Evolutionary conservation across 2,888 invertebrate species (phyloP).

Genomic region (Drosophila ezoana): DNA sequence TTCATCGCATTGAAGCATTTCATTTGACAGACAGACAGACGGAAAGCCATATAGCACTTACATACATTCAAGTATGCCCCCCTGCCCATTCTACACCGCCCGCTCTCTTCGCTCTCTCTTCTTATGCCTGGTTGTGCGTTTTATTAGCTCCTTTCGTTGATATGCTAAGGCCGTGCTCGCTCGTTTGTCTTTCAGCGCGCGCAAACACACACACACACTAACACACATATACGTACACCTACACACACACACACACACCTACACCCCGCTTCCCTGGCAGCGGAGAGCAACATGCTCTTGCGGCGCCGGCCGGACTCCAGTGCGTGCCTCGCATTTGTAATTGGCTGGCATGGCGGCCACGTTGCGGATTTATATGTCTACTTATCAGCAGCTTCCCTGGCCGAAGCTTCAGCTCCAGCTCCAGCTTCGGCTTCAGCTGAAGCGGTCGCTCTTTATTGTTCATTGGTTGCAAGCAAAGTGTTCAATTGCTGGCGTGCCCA

Average conservation of each 20-base stretch:
- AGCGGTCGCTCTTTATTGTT: slow-evolving; percentile 47
- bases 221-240: slow-evolving; percentile 18
- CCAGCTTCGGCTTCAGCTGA: slow-evolving; percentile 27
- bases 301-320: slow-evolving; percentile 66
- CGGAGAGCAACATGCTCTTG: slow-evolving; percentile 41
- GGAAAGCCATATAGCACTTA: slow-evolving; percentile 21
- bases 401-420: slow-evolving; percentile 35
- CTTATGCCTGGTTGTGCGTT: slow-evolving; percentile 64
- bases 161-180: slow-evolving; percentile 76
- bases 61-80: slow-evolving; percentile 12
- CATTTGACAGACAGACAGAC: slow-evolving; percentile 62
- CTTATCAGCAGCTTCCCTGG: slow-evolving; percentile 58
- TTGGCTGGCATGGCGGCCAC: slow-evolving; percentile 50
- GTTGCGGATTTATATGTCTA: slow-evolving; percentile 54
- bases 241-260: slow-evolving; percentile 23
- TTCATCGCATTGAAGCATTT: slow-evolving; percentile 75
- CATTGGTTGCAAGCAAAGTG: slow-evolving; percentile 55
- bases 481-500: slow-evolving; percentile 60
- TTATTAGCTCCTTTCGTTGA: slow-evolving; percentile 79
- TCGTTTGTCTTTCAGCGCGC: slow-evolving; percentile 72
- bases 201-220: slow-evolving; percentile 35
- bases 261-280: too few species aligned
- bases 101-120: slow-evolving; percentile 9
- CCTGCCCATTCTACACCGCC: slow-evolving; percentile 1
- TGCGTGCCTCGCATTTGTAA: slow-evolving; percentile 72